phyloP scores from a whole-genome alignment of 2,113 vertebrate species.

The Solenodon paradoxus region DNA sequence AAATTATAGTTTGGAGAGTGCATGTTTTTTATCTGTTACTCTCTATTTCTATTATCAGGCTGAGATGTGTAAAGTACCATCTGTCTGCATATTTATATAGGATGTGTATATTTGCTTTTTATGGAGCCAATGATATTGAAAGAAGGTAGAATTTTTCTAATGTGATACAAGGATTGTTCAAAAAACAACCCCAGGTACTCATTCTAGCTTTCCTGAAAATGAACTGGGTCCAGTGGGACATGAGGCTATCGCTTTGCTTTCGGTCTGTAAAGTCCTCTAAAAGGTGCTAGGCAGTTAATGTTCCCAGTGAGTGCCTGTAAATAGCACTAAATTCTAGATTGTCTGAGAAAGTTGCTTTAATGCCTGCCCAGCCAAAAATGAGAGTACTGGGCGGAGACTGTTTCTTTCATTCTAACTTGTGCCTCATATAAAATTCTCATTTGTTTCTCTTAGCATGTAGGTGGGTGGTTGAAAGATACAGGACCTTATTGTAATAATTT shows the following conservation, averaged over 20 bases:
- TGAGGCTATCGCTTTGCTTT: not conserved
- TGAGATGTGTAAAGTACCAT: not conserved
- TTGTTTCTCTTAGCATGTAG: not conserved
- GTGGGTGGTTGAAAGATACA: not conserved
- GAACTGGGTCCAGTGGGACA: not conserved
- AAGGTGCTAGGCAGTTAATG: not conserved
- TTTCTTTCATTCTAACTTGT: not conserved
- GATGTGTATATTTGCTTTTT: not conserved
- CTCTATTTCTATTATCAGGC: not conserved
- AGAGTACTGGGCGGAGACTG: not conserved
- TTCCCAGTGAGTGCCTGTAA: not conserved
- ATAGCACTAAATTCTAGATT: not conserved
- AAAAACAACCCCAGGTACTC: not conserved
- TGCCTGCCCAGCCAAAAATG: not conserved
- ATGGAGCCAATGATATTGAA: not conserved
- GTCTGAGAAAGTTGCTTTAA: not conserved
- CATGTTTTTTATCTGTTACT: not conserved
- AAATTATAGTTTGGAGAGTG: not conserved
- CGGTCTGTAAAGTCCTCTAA: not conserved
- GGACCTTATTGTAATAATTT: not conserved
- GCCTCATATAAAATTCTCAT: not conserved
- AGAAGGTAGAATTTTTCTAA: not conserved
- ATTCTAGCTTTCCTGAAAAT: not conserved
- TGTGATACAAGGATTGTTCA: not conserved
- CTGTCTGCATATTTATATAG: not conserved